These are phyloP conservation scores for Melanotaenia nigrans DNA, from an alignment of 2,797 vertebrate genomes.

Conservation along the genomic window DNA sequence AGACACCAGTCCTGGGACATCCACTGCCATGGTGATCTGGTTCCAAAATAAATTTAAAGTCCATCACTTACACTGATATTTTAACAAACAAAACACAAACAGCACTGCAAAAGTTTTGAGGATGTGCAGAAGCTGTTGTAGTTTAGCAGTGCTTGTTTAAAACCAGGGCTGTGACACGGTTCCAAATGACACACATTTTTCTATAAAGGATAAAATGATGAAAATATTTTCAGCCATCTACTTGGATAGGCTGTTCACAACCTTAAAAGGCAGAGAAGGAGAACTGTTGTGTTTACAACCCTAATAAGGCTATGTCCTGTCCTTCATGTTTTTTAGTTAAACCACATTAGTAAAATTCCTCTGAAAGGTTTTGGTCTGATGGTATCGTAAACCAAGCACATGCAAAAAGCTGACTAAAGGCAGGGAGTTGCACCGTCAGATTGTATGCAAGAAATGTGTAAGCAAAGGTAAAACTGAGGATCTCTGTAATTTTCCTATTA, in stretches of 20 bases:
- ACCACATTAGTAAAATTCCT: background rate
- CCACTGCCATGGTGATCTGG: conserved; percentile 60
- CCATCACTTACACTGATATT: background rate
- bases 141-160: background rate
- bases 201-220: background rate
- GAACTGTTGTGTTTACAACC: background rate
- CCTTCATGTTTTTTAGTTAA: background rate
- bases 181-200: background rate
- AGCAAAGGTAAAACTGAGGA: background rate
- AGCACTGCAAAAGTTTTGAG: background rate
- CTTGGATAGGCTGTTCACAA: background rate
- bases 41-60: conserved; percentile 19
- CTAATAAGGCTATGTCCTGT: background rate
- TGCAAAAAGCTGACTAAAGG: background rate
- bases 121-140: background rate
- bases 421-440: background rate
- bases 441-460: background rate
- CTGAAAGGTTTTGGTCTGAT: background rate
- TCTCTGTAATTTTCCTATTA: background rate
- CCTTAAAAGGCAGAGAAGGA: background rate
- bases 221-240: background rate
- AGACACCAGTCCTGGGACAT: conserved; percentile 51
- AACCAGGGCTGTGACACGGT: background rate
- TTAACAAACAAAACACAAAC: background rate
- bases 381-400: background rate